Evolutionary conservation across 2,888 invertebrate genomes (phyloP), one percentile per base, ranked within the genome.

Genomic region (Germaria angustata): DNA sequence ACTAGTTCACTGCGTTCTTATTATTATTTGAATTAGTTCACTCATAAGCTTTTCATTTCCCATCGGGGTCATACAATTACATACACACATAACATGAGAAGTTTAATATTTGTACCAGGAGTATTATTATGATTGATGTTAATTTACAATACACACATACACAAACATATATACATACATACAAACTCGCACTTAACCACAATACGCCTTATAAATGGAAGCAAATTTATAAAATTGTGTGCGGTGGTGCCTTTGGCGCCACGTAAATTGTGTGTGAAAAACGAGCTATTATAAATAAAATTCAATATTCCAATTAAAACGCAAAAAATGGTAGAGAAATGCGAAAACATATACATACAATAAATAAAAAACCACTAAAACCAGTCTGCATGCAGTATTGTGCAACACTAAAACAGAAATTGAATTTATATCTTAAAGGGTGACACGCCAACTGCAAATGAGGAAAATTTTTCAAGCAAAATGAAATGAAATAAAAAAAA

Each of bases 291-390:
- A 76, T 65, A 81, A 78, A 78, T 81, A 69, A 73, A 81, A 69
- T 68, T 78, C 78, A 78, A 81, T 81, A 81, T 78, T 75, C 73
- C 78, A 81, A 78, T 81, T 81, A 81, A 81, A 66, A 72, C 2
- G 55, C 36, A 61, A 68, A 51, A 61, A 78, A 44, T 61, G 11
- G 44, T 2, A 61, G 9, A 51, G 32, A 15, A 65, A 63, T 55
- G 41, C 17, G n/a, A 17, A 61, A 73, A 53, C 28, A 28, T 6
- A 6, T 28, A 61, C 44, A 55, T 5, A 44, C 65, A 65, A 44
- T 65, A 22, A 75, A 32, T 28, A 65, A 76, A 59, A 76, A 55
- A 39, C n/a, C 76, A 66, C 66, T 32, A 32, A 41, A 57, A 44
- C 15, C 65, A 15, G 65, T 34, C 55, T 46, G 44, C 24, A 24